Conservation (phyloP, 2,888 invertebrate genomes). For the Eupithecia insigniata region DNA sequence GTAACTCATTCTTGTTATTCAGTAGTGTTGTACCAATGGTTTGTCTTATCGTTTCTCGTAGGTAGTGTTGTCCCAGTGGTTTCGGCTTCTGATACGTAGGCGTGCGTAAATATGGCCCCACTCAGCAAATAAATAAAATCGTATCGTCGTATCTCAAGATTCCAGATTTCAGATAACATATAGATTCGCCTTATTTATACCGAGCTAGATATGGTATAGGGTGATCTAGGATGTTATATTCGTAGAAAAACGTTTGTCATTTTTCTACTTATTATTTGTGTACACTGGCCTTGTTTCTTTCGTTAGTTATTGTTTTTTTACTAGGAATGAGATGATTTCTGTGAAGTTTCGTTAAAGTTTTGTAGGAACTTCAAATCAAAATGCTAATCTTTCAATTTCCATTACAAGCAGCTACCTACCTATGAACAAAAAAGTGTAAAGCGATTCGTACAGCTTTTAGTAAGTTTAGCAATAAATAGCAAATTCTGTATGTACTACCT, state of each 20-base stretch:
- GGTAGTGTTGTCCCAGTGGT: conserved; percentile 15
- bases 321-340: not conserved
- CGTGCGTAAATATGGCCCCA: conserved; percentile 50
- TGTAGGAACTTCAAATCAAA: not conserved
- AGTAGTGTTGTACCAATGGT: conserved; percentile 10
- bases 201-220: conserved; percentile 54
- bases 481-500: not conserved
- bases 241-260: not conserved
- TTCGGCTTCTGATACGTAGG: conserved; percentile 37
- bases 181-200: conserved; percentile 68
- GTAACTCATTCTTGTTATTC: not conserved
- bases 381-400: not conserved
- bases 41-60: conserved; percentile 10
- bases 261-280: not conserved
- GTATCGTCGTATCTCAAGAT: conserved; percentile 61
- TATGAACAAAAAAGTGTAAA: not conserved
- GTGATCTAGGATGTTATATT: not conserved
- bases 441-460: not conserved
- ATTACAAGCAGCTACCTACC: not conserved
- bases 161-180: conserved; percentile 57
- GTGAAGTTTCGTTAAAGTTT: not conserved
- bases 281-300: not conserved
- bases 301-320: not conserved
- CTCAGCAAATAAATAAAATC: conserved; percentile 61
- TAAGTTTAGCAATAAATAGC: not conserved